Base-by-base conservation (phyloP, 92 coral and sea anemone species). In the Porites cylindrica region DNA sequence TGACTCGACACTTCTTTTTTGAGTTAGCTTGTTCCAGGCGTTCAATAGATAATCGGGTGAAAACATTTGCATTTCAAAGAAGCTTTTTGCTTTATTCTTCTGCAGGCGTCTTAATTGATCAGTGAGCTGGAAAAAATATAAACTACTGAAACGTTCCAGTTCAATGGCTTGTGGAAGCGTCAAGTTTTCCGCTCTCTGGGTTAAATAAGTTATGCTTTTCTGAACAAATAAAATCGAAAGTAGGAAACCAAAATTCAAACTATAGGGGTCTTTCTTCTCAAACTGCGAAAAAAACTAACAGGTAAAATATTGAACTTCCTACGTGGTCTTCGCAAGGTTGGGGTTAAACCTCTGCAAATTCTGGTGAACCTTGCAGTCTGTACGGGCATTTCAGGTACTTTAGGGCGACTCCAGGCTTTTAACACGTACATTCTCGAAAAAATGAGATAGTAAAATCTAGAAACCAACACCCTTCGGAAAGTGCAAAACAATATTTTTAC, bases 41-140 rank as follows among this genome's bases (percentile, higher is more conserved):
- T 67, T 11, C 21, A 24, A 50, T 47, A 63, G 20, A 51, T 54
- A 58, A 69, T 16, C 63, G 24, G 72, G 51, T 62, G 62, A 53
- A 72, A 20, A 16, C 14, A 83, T 83, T 83, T 73, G 65, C 87
- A 83, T 83, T 47, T 83, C 72, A 83, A 74, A 73, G 87, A 29
- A 17, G 53, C 80, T 51, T 19, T 61, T 52, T 62, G 73, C 32
- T 14, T 50, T 50, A 1, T 61, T 56, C 51, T 2, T 6, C 20
- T 10, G 64, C 43, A 32, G 87, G 74, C 65, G 80, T 80, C 66
- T 11, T 24, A 24, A 24, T 24, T 50, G 52, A 62, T 61, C 87
- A 83, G 8, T 64, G 80, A 83, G 8, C 63, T 83, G 80, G 80
- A 83, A 83, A 24, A 83, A 83, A 72, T 58, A 24, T 16, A 6